These are phyloP conservation scores for Mastomys coucha DNA, from an alignment of 2,113 vertebrate genomes.

Conservation along the genomic window DNA sequence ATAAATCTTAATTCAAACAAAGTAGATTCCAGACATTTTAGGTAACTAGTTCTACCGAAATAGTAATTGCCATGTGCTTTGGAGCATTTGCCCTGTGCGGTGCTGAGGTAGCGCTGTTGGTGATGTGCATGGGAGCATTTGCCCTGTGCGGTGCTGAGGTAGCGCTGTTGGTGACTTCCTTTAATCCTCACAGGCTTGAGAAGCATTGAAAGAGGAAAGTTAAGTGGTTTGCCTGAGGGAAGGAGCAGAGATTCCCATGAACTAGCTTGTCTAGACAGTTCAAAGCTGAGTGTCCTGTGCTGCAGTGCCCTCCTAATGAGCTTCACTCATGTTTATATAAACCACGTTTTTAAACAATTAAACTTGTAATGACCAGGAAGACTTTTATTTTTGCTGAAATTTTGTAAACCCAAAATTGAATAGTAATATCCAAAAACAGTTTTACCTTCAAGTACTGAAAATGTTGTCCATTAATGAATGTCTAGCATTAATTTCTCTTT, in stretches of 20 bases:
- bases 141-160: background rate
- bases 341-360: background rate
- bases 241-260: background rate
- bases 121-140: background rate
- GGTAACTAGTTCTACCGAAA: constrained; percentile 16
- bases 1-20: constrained; percentile 65
- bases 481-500: background rate
- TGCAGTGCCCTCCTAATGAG: background rate
- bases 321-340: background rate
- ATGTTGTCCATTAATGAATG: background rate
- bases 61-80: background rate
- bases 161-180: background rate
- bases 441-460: constrained; percentile 49
- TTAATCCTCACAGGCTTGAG: background rate
- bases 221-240: background rate
- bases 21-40: constrained; percentile 28
- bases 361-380: background rate
- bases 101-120: background rate
- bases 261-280: background rate
- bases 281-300: background rate
- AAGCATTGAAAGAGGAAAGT: background rate
- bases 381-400: constrained; percentile 12
- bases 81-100: background rate
- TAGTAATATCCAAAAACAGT: background rate
- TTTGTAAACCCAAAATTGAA: background rate